phyloP scores from a whole-genome alignment of 2,797 vertebrate species.

The Pseudochirops cupreus region DNA sequence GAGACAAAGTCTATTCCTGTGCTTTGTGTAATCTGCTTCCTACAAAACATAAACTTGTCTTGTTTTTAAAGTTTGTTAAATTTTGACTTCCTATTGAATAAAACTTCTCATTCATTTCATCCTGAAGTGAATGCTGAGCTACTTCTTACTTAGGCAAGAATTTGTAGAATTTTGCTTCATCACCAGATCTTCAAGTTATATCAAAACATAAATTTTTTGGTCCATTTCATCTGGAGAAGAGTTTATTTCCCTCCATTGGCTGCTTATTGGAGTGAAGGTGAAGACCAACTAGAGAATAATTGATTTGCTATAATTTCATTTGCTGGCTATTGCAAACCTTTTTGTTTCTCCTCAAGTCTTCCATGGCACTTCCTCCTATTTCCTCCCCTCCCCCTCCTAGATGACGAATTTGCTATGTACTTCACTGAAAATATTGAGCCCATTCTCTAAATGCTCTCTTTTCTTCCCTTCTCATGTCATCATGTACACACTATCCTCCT shows the following conservation, averaged over 20 bases:
- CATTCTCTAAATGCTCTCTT: background rate
- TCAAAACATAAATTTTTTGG: constrained; percentile 4
- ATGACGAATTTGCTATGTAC: background rate
- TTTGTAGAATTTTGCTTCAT: constrained; percentile 24
- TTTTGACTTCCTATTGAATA: constrained; percentile 27
- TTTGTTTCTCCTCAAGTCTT: background rate
- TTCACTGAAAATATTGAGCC: background rate
- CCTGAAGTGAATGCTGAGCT: constrained; percentile 13
- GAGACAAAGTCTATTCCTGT: constrained; percentile 25
- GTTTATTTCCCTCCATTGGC: background rate
- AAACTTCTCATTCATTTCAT: constrained; percentile 15
- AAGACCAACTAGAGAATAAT: background rate
- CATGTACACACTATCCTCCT: background rate
- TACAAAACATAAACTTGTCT: background rate
- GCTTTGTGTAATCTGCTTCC: background rate
- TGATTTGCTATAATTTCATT: background rate
- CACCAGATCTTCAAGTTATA: constrained; percentile 19
- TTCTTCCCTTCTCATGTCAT: background rate
- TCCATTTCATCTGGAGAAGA: background rate
- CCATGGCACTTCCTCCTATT: background rate
- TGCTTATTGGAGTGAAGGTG: background rate
- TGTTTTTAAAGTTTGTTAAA: constrained; percentile 7
- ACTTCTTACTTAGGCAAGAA: background rate
- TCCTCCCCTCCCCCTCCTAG: background rate
- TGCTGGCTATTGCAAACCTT: background rate